These are phyloP conservation scores for Gallinago undulata DNA, from an alignment of 2,113 vertebrate genomes.

Conservation along the genomic window DNA sequence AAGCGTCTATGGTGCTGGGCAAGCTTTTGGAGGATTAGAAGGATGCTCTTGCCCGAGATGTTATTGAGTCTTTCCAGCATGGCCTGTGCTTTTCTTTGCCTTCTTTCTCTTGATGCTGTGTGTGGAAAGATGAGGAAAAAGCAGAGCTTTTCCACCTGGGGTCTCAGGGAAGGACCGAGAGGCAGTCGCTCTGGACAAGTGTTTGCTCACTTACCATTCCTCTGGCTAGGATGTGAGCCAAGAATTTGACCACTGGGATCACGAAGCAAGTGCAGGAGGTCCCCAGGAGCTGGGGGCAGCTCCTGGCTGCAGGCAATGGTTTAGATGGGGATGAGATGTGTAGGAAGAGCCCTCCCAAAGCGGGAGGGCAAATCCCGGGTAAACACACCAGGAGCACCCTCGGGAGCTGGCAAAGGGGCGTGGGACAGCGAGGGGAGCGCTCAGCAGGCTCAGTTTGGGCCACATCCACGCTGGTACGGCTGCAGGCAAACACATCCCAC, in stretches of 20 bases:
- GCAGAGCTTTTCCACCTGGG: neutral
- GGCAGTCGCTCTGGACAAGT: neutral
- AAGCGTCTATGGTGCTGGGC: neutral
- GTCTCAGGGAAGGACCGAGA: neutral
- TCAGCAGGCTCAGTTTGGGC: neutral
- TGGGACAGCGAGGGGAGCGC: rapidly evolving
- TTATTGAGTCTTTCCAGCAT: neutral
- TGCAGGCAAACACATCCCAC: neutral
- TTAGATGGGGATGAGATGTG: rapidly evolving
- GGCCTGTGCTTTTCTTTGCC: neutral
- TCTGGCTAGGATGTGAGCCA: neutral
- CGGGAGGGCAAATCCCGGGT: rapidly evolving
- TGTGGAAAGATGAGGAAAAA: neutral
- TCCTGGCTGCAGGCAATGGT: neutral
- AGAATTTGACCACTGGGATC: neutral
- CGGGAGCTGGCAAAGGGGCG: rapidly evolving
- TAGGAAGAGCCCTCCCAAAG: neutral
- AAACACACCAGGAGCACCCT: neutral
- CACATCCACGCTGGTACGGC: rapidly evolving
- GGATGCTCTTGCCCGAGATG: neutral
- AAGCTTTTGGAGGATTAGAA: neutral
- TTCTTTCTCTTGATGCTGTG: neutral
- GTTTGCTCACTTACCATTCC: neutral
- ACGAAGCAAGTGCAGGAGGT: neutral
- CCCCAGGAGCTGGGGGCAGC: neutral